Evolutionary conservation across 2,888 invertebrate species (phyloP).

Genomic region (Steinernema hermaphroditum): DNA sequence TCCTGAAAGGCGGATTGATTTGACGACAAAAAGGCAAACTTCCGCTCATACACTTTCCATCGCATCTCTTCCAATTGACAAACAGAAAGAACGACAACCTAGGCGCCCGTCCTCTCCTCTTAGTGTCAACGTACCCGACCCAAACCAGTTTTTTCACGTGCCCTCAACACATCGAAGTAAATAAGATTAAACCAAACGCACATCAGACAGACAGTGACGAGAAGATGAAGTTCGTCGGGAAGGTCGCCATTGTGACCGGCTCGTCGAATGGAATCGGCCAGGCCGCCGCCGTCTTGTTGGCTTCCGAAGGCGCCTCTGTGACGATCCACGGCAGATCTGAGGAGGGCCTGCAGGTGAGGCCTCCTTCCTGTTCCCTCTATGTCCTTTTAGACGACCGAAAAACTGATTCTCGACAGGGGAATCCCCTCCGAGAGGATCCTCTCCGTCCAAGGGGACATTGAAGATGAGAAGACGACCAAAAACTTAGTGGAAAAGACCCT

Average conservation of each 20-base stretch:
- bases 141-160: too few relatives aligned
- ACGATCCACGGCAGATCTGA: constrained; percentile 26
- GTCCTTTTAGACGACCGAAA: not conserved
- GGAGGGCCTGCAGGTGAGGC: constrained; percentile 1
- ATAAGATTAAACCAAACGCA: too few relatives aligned
- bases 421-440: not conserved
- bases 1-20: too few relatives aligned
- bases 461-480: constrained; percentile 33
- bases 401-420: not conserved
- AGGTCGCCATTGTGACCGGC: constrained; percentile 1
- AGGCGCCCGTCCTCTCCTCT: too few relatives aligned
- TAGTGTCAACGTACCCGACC: too few relatives aligned
- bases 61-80: too few relatives aligned
- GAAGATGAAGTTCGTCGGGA: not conserved
- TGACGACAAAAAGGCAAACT: too few relatives aligned
- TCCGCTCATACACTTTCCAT: too few relatives aligned
- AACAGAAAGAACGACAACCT: too few relatives aligned
- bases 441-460: constrained; percentile 27
- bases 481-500: constrained; percentile 34
- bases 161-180: too few relatives aligned
- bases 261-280: constrained; percentile 31
- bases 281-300: constrained; percentile 21
- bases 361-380: not conserved
- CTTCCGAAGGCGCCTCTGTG: constrained; percentile 20
- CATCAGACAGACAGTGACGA: too few relatives aligned